Conservation (phyloP, 64 coral and sea anemone species). For the Trachythela sp. region DNA sequence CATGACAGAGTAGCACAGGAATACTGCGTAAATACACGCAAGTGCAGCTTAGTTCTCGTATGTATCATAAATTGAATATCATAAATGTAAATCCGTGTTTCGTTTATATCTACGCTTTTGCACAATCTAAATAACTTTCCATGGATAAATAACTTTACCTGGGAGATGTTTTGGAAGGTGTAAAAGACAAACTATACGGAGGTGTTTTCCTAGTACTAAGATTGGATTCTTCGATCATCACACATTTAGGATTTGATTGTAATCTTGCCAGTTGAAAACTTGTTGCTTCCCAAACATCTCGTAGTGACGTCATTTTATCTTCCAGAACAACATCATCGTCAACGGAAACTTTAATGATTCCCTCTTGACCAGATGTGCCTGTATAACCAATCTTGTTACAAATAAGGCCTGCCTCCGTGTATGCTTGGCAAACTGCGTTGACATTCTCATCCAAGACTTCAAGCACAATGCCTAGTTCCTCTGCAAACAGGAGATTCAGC, state of each 20-base stretch:
- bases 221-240: slow-evolving; percentile 61
- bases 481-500: slow-evolving; percentile 69
- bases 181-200: slow-evolving; percentile 64
- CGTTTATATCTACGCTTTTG: no score
- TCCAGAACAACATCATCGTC: slow-evolving; percentile 66
- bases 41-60: no score
- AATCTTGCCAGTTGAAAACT: slow-evolving; percentile 85
- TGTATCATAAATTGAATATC: no score
- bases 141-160: no score
- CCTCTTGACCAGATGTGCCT: slow-evolving; percentile 50
- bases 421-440: slow-evolving; percentile 50
- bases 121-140: no score
- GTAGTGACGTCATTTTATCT: slow-evolving; percentile 75
- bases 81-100: no score
- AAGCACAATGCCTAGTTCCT: slow-evolving; percentile 82
- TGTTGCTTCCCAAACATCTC: slow-evolving; percentile 91
- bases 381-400: slow-evolving; percentile 67
- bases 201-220: slow-evolving; percentile 69
- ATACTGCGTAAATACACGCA: no score
- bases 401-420: slow-evolving; percentile 34
- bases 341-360: slow-evolving; percentile 48
- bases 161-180: slow-evolving; percentile 18
- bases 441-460: slow-evolving; percentile 62
- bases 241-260: slow-evolving; percentile 84
- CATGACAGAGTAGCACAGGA: no score